phyloP scores from a whole-genome alignment of 2,113 vertebrate genomes.

The Polyodon spathula region DNA sequence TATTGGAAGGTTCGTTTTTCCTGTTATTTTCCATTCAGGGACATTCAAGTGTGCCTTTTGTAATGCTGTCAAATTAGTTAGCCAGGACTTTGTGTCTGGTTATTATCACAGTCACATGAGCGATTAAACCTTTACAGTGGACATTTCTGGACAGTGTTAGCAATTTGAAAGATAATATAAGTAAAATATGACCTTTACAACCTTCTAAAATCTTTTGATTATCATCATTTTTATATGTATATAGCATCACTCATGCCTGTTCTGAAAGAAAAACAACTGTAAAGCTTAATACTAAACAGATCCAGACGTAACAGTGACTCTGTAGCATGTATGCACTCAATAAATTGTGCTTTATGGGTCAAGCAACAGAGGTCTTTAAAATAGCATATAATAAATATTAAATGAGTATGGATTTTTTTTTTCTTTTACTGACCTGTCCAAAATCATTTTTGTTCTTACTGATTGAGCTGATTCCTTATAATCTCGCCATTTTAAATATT shows the following conservation, averaged over 20 bases:
- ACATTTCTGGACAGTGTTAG: not conserved
- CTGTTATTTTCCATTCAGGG: not conserved
- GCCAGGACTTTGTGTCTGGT: not conserved
- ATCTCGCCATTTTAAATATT: too few species aligned
- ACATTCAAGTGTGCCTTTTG: not conserved
- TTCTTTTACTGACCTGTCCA: not conserved
- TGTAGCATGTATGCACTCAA: not conserved
- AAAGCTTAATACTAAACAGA: slow-evolving; percentile 3
- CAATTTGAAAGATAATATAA: not conserved
- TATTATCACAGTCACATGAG: slow-evolving; percentile 1
- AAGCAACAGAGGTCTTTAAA: not conserved
- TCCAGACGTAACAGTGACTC: not conserved
- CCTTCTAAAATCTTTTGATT: slow-evolving; percentile 1
- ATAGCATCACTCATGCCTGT: not conserved
- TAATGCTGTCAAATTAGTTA: not conserved
- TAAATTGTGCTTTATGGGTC: slow-evolving; percentile 5
- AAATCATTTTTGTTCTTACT: not conserved
- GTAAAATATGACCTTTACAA: slow-evolving; percentile 5
- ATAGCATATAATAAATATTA: not conserved
- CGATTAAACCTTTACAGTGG: not conserved
- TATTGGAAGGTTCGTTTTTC: not conserved
- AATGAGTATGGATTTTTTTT: not conserved
- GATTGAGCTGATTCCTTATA: too few species aligned
- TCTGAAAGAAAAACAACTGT: not conserved
- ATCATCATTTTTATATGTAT: not conserved